A percentile compares a stretch with the other conserved stretches of the same genome.
These are phyloP conservation scores for Sarcoramphus papa DNA, from an alignment of 2,797 vertebrate species.

Conservation along the genomic window DNA sequence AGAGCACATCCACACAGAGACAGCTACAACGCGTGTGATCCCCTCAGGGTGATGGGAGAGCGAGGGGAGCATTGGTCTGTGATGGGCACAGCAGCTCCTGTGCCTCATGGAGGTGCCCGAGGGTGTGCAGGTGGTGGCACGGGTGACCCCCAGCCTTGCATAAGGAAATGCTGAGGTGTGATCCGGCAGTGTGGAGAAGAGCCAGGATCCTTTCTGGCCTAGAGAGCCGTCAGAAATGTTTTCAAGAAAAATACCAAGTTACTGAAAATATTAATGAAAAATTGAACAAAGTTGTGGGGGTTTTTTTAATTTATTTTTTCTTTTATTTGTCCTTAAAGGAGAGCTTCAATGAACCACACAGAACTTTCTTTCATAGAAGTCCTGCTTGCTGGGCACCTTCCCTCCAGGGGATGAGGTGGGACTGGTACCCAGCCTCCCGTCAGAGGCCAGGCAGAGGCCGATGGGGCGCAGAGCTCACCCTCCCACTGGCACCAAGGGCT, in stretches of 20 bases:
- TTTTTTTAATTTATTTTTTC: background rate
- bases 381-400: background rate
- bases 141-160: accelerated
- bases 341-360: background rate
- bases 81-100: background rate
- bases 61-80: accelerated
- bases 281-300: background rate
- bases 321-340: background rate
- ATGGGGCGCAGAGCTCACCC: background rate
- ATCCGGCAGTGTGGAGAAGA: background rate
- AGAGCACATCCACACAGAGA: background rate
- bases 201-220: background rate
- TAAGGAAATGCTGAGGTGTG: background rate
- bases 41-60: background rate
- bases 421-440: background rate
- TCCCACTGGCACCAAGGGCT: background rate
- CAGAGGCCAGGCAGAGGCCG: background rate
- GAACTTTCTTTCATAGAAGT: background rate
- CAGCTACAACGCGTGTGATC: accelerated
- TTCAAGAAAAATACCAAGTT: background rate
- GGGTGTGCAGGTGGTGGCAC: background rate
- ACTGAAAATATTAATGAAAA: background rate
- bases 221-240: background rate
- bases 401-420: background rate
- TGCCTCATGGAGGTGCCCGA: background rate